Conservation (phyloP, 2,113 vertebrate species). For the Ammodytes dubius region DNA sequence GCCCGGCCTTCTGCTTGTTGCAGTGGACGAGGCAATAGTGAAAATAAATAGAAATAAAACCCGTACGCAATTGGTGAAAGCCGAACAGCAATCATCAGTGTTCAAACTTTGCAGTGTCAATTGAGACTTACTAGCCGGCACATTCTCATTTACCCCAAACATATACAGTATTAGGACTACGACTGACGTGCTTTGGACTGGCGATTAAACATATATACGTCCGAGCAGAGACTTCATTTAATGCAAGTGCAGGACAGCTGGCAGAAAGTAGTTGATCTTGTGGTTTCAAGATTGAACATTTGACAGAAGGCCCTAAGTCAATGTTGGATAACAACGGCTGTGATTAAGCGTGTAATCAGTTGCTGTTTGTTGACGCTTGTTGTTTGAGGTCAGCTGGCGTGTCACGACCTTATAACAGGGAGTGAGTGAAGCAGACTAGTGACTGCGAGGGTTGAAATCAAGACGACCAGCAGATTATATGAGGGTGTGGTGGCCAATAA, state of each 20-base stretch:
- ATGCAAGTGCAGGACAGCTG: background rate
- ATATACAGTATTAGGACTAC: too few relatives aligned
- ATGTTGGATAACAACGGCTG: background rate
- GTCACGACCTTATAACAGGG: background rate
- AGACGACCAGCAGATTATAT: background rate
- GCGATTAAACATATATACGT: background rate
- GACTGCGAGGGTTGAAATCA: conserved; percentile 1
- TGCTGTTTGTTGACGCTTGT: conserved; percentile 30
- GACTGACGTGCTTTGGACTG: too few relatives aligned
- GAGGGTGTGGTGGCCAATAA: background rate
- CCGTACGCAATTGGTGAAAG: background rate
- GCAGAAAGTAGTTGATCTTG: background rate
- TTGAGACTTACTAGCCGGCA: background rate
- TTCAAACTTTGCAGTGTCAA: too few relatives aligned
- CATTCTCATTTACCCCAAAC: background rate
- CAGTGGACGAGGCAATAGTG: background rate
- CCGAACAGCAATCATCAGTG: background rate
- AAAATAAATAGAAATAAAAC: background rate
- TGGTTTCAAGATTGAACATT: background rate
- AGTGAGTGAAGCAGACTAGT: background rate
- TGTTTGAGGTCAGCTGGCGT: conserved; percentile 28
- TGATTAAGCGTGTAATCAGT: conserved; percentile 32
- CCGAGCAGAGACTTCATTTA: background rate
- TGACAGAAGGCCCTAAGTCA: background rate
- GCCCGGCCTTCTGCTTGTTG: background rate